These are phyloP conservation scores for Pantherophis guttatus DNA, from an alignment of 2,113 vertebrate genomes.

Conservation along the genomic window DNA sequence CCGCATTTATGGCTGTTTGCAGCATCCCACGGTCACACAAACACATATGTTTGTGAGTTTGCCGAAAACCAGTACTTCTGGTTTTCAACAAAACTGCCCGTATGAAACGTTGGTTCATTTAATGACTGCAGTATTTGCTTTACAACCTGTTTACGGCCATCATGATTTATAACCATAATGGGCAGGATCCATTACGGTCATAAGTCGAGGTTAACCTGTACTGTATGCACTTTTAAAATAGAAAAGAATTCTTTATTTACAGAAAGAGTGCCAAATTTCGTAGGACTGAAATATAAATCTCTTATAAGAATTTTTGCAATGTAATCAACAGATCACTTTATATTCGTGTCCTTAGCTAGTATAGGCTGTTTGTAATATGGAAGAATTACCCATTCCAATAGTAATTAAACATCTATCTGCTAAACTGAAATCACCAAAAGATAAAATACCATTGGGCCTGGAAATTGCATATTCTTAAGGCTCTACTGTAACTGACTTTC, in stretches of 20 bases:
- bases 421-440: constrained; percentile 8
- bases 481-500: constrained; percentile 18
- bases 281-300: background rate
- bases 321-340: background rate
- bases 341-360: background rate
- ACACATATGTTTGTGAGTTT: background rate
- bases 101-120: background rate
- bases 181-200: background rate
- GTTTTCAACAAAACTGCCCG: background rate
- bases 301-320: background rate
- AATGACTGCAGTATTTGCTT: background rate
- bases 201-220: background rate
- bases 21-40: background rate
- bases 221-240: background rate
- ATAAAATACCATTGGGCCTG: constrained; percentile 25
- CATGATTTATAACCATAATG: background rate
- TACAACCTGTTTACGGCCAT: background rate
- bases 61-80: background rate
- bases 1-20: background rate
- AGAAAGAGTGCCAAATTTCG: background rate
- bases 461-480: constrained; percentile 29
- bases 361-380: background rate
- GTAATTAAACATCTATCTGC: background rate
- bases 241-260: background rate
- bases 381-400: background rate